Evolutionary conservation across 2,888 invertebrate species (phyloP).

Genomic region (Coremacera marginata): DNA sequence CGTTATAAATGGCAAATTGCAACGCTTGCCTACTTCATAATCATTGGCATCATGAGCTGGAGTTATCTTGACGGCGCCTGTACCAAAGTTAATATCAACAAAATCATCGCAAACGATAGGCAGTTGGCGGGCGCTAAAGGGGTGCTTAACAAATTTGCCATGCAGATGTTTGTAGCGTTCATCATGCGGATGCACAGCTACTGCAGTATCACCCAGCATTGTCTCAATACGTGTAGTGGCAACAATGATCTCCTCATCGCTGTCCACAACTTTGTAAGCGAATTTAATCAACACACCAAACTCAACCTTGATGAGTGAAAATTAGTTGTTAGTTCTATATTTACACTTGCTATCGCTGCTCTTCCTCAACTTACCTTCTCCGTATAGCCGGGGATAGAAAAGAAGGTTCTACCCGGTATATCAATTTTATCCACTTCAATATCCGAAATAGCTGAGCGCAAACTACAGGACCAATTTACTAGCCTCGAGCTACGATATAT

Average conservation of each 20-base stretch:
- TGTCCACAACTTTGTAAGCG: slow-evolving; percentile 81
- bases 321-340: too few species aligned
- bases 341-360: neutral
- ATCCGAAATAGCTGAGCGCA: slow-evolving; percentile 98
- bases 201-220: slow-evolving; percentile 96
- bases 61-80: slow-evolving; percentile 98
- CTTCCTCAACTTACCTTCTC: slow-evolving; percentile 61
- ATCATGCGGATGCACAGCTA: slow-evolving; percentile 97
- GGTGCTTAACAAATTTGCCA: slow-evolving; percentile 88
- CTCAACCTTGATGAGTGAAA: slow-evolving; percentile 79
- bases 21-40: slow-evolving; percentile 93
- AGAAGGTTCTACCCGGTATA: slow-evolving; percentile 84
- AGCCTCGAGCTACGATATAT: slow-evolving; percentile 95
- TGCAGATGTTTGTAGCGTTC: slow-evolving; percentile 84
- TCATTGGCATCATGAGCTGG: slow-evolving; percentile 98
- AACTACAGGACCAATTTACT: slow-evolving; percentile 98
- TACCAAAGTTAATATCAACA: slow-evolving; percentile 96
- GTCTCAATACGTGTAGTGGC: slow-evolving; percentile 99
- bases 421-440: slow-evolving; percentile 98
- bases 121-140: slow-evolving; percentile 84
- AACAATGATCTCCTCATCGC: slow-evolving; percentile 86
- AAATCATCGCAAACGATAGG: slow-evolving; percentile 93
- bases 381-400: slow-evolving; percentile 85
- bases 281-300: slow-evolving; percentile 94
- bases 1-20: slow-evolving; percentile 86